Evolutionary conservation across 2,113 vertebrate species (phyloP), one percentile per base, ranked within the genome.

Genomic region (Prunella fulvescens): DNA sequence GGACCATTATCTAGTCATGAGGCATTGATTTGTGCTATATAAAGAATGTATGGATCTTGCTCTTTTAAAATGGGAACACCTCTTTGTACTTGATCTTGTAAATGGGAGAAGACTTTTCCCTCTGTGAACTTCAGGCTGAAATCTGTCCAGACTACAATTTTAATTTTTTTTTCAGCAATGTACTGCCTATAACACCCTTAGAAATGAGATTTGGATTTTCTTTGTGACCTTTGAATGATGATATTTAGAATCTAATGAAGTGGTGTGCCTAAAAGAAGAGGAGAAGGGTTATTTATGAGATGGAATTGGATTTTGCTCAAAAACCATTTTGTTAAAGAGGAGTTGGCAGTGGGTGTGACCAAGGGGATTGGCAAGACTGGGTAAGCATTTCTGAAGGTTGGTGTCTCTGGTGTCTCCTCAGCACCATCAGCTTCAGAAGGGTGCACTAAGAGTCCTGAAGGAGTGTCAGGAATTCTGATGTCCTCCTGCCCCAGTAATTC

Each of bases 11-110:
- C 77, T 51, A 81, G 71, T 64, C 74, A 66, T n/a, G 87, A 94
- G 74, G 58, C 81, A 93, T 86, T 93, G 95, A 95, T 95, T 77
- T 90, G 85, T 88, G 51, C 93, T 95, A 83, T 91, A 90, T 90
- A 88, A 93, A 96, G 89, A 93, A 93, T 29, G 69, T 40, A 74
- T 89, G 81, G 92, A 85, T 93, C 92, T 73, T 66, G 33, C 58
- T 90, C 71, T 95, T 80, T 62, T 19, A 2, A 69, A 70, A 44
- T 28, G 54, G 35, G 74, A 92, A 58, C 84, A 94, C 71, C 70
- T 88, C 29, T 62, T 77, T 86, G 74, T 44, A 56, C 76, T 95
- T 90, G 58, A 72, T 94, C 87, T 92, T 92, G 42, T 88, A 95
- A 95, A 94, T 81, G 47, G 39, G 33, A 92, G 24, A 66, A 62